phyloP scores from a whole-genome alignment of 1,140 invertebrate species.

The Drosophila kohkoa region DNA sequence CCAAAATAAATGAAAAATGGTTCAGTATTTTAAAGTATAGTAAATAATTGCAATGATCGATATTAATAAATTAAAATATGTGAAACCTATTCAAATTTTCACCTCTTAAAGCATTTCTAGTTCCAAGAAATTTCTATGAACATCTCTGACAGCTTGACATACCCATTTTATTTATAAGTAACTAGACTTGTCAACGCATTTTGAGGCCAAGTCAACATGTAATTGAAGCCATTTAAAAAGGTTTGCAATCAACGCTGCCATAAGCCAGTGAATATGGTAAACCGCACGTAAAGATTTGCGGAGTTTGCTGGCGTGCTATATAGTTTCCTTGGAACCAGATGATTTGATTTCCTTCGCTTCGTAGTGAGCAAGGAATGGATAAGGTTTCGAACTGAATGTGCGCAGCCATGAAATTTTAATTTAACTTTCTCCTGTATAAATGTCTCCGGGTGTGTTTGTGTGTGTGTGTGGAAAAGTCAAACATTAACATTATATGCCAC shows the following conservation, averaged over 20 bases:
- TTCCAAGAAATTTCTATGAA: too few relatives aligned
- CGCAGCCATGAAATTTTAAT: constrained; percentile 76
- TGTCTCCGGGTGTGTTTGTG: constrained; percentile 1
- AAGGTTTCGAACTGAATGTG: constrained; percentile 7
- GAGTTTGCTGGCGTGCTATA: not conserved
- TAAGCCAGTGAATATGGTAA: constrained; percentile 22
- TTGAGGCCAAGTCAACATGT: not conserved
- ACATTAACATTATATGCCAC: constrained; percentile 65
- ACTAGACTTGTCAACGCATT: not conserved
- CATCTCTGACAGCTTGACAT: too few relatives aligned
- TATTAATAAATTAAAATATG: too few relatives aligned
- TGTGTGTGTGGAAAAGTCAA: constrained; percentile 47
- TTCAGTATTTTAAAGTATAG: too few relatives aligned
- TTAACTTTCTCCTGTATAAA: constrained; percentile 55
- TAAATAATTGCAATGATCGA: too few relatives aligned
- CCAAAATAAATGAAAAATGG: too few relatives aligned
- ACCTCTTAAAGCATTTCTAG: too few relatives aligned
- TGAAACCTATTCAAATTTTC: too few relatives aligned
- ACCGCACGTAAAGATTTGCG: constrained; percentile 31
- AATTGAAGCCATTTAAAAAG: constrained; percentile 19
- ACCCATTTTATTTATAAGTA: not conserved
- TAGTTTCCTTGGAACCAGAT: constrained; percentile 14
- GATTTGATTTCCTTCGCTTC: constrained; percentile 44
- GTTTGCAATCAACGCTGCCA: not conserved
- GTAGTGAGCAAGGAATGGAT: constrained; percentile 9